Conservation (phyloP, 1,140 invertebrate species). For the Drosophila prosaltans region DNA sequence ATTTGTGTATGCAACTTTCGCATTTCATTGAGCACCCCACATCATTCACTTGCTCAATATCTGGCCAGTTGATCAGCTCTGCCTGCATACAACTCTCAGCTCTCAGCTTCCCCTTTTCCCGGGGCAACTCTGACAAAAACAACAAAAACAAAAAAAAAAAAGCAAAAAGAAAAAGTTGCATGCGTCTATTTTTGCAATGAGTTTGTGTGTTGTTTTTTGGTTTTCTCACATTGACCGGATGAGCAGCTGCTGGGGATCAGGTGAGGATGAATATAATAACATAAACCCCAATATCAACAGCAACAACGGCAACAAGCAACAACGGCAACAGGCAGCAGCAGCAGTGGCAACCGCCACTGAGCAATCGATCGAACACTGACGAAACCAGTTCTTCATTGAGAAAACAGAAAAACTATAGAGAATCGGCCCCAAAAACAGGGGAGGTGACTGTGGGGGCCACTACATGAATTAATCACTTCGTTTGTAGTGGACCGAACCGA, state of each 20-base stretch:
- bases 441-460: constrained; percentile 39
- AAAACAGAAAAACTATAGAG: constrained; percentile 48
- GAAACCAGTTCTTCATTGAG: constrained; percentile 80
- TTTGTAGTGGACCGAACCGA: constrained; percentile 63
- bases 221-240: constrained; percentile 82
- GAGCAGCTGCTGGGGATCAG: constrained; percentile 81
- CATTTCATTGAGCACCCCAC: constrained; percentile 70
- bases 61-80: constrained; percentile 67
- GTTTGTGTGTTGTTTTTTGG: constrained; percentile 48
- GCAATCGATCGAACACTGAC: constrained; percentile 57
- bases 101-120: constrained; percentile 11
- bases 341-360: constrained; percentile 41
- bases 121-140: not conserved
- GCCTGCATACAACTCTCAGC: constrained; percentile 7
- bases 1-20: constrained; percentile 67
- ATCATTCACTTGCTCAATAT: constrained; percentile 68
- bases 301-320: constrained; percentile 38
- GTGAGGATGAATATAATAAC: constrained; percentile 82
- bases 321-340: constrained; percentile 29
- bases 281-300: constrained; percentile 79
- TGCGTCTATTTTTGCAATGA: constrained; percentile 33
- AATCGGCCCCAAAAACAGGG: constrained; percentile 48
- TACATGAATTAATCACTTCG: constrained; percentile 82
- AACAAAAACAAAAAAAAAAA: constrained; percentile 15
- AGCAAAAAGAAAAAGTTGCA: constrained; percentile 74